Evolutionary conservation across 2,113 vertebrate genomes (phyloP), one percentile per base, ranked within the genome.

Genomic region (Hucho hucho): DNA sequence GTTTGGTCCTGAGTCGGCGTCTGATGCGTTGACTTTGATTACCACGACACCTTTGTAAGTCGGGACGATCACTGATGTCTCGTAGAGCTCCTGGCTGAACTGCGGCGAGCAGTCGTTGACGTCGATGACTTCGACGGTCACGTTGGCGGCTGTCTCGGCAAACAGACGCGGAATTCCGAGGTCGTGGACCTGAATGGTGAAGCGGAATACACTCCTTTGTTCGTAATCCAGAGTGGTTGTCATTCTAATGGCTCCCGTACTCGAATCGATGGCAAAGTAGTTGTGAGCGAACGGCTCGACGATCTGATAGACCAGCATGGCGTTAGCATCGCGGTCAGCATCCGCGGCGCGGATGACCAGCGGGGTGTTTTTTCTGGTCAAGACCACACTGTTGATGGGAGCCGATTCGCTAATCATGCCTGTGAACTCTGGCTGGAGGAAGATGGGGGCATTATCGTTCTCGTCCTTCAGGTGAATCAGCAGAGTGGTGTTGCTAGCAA

Each of bases 161-260:
- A 95, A 96, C n/a, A 97, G 90, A 20, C 89, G 94, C 24, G 97
- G 97, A 6, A 86, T 90, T 20, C 98, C 98, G 71, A 94, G 94
- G 85, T 99, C 98, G 13, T 97, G 95, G 3, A 97, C 98, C 87
- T 98, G 97, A 9, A 99, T 97, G 0, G 96, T 96, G 65, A 99
- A 99, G 76, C 71, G 94, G 87, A 97, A 99, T 86, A 92, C 81
- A 58, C 87, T 95, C 72, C 89, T 94, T 77, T 96, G 91, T 76
- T 99, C 97, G 0, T 98, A 97, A 90, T 99, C 96, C 91, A 99
- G 87, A 61, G 91, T 86, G 12, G 92, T 86, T 9, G 95, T 92
- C 1, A 95, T 95, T 63, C 93, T 93, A 87, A 99, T 93, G 6
- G 97, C 97, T 76, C 97, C 98, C 0, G 98, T 99, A 86, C 94